phyloP scores from a whole-genome alignment of 2,888 invertebrate species.

The Pammene fasciana region DNA sequence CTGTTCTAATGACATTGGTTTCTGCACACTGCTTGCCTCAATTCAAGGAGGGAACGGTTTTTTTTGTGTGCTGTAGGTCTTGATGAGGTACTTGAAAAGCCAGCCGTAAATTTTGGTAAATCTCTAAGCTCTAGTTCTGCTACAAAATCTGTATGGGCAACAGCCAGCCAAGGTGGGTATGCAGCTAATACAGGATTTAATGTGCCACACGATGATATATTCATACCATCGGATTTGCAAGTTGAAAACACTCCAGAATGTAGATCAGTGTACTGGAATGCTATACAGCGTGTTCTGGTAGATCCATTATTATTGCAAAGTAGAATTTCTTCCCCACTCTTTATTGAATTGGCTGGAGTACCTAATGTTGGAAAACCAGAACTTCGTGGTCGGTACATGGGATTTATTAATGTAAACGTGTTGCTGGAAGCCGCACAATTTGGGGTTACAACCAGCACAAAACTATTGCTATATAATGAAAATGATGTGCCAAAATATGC shows the following conservation, averaged over 20 bases:
- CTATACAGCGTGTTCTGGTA: conserved; percentile 70
- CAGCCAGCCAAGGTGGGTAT: conserved; percentile 59
- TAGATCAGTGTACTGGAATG: conserved; percentile 69
- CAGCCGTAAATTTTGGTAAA: conserved; percentile 63
- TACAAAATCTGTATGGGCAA: conserved; percentile 66
- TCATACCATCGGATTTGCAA: conserved; percentile 59
- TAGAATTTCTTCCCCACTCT: conserved; percentile 59
- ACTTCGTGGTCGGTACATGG: conserved; percentile 69
- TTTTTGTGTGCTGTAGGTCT: conserved; percentile 66
- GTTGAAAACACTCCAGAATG: conserved; percentile 51
- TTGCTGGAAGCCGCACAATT: conserved; percentile 66
- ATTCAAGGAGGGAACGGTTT: conserved; percentile 67
- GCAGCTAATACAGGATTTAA: conserved; percentile 60
- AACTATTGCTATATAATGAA: conserved; percentile 62
- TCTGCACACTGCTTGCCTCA: conserved; percentile 71
- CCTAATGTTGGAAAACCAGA: conserved; percentile 69
- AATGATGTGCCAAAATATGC: conserved; percentile 55
- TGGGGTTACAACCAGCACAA: conserved; percentile 62
- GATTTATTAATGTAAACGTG: conserved; percentile 64
- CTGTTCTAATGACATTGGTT: conserved; percentile 66
- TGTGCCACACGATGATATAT: conserved; percentile 63
- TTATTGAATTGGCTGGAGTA: conserved; percentile 73
- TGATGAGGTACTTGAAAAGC: conserved; percentile 54
- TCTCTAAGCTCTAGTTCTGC: conserved; percentile 60
- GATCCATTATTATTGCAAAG: conserved; percentile 55